Base-by-base conservation (phyloP, 2,113 vertebrate genomes). In the Rhynchomys soricoides region DNA sequence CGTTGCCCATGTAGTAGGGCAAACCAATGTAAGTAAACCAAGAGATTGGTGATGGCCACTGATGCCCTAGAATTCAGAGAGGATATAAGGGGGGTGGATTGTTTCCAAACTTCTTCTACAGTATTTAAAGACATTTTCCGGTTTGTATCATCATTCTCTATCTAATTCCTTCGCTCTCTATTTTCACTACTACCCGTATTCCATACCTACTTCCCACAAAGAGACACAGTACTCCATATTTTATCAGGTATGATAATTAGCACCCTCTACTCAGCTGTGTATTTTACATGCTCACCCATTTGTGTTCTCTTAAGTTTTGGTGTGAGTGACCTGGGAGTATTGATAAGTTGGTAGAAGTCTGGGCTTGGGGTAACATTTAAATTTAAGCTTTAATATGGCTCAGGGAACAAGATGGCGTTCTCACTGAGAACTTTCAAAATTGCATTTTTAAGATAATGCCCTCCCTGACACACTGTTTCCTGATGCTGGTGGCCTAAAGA, bases 361-460 rank as follows among this genome's bases (percentile, higher is more conserved):
- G 71, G 17, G 40, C 62, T 31, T 57, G 59, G 37, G 37, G 68
- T 78, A 31, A 91, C 17, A n/a, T 75, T 94, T 89, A 91, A 89
- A 93, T 78, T 26, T 9, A 91, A 50, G 21, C 22, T 68, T 82
- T 70, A 83, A 45, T 31, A 71, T 64, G 31, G 68, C 73, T 11
- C 9, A 91, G 37, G 12, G 43, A 95, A 66, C 66, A 11, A 59
- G 17, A 74, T 68, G 73, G 59, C 3, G 68, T 90, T 62, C 37
- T 95, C 6, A 21, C 3, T 40, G 70, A 73, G 85, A 74, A 75
- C 74, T 70, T 89, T 52, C 15, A 31, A 94, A 93, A 43, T 68
- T 43, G 37, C 21, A 37, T 89, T 86, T 96, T 57, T 85, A 62
- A 95, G 89, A 17, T 71, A 93, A 87, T n/a, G 13, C 7, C 21